Conservation (phyloP, 37 sponge, comb jelly and placozoan species). For the Eunapius fragilis region DNA sequence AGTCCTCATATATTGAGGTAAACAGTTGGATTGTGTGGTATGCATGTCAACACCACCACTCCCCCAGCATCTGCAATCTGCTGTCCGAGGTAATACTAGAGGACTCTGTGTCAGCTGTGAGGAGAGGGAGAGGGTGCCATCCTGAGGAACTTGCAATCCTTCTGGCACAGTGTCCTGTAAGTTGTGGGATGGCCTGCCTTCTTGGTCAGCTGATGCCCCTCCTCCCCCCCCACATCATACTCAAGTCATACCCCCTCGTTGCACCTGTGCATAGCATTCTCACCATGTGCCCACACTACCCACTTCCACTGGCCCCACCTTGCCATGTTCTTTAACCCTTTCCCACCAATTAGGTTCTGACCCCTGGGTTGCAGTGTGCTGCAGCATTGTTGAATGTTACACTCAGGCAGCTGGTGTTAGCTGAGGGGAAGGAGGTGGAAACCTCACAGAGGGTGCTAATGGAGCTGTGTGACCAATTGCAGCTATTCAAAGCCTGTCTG, state of each 20-base stretch:
- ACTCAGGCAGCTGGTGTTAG: constrained; percentile 21
- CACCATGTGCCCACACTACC: too few species aligned
- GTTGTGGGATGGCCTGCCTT: background rate
- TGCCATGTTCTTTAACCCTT: too few species aligned
- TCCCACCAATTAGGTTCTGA: too few species aligned
- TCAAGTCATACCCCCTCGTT: too few species aligned
- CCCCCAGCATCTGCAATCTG: constrained; percentile 22
- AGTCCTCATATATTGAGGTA: background rate
- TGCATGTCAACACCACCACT: background rate
- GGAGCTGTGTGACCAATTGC: constrained; percentile 21
- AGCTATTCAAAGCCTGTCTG: constrained; percentile 35
- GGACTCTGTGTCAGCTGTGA: constrained; percentile 20
- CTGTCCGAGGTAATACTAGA: constrained; percentile 7
- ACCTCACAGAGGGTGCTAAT: constrained; percentile 12
- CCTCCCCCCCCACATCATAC: too few species aligned
- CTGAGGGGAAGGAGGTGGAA: constrained; percentile 6
- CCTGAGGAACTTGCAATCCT: constrained; percentile 2
- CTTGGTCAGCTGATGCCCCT: too few species aligned
- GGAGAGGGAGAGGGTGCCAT: background rate
- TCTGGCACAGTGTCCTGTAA: constrained; percentile 23
- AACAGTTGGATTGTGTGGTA: background rate
- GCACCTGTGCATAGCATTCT: too few species aligned
- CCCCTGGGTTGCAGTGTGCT: constrained; percentile 55
- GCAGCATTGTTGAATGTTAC: constrained; percentile 29
- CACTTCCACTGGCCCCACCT: too few species aligned